Conservation (phyloP, 2,888 invertebrate species). For the Eucera pruinosa region DNA sequence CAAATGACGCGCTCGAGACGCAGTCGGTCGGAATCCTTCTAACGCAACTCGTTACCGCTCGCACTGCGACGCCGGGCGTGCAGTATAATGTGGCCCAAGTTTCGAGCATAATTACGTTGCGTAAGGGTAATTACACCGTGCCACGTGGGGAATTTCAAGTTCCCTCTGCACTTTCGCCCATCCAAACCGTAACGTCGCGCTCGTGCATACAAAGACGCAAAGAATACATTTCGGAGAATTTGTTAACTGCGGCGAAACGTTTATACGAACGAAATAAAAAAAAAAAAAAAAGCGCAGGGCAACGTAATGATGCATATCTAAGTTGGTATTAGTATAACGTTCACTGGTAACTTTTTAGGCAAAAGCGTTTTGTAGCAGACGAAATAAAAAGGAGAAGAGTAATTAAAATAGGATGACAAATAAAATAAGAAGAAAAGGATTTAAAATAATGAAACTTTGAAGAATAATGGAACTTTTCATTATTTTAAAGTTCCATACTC, state of each 20-base stretch:
- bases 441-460: too few relatives aligned
- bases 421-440: too few relatives aligned
- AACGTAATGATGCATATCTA: too few relatives aligned
- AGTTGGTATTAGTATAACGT: not conserved
- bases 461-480: too few relatives aligned
- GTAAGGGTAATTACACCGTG: slow-evolving; percentile 51
- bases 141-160: slow-evolving; percentile 47
- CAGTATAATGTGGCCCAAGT: slow-evolving; percentile 47
- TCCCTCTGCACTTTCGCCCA: slow-evolving; percentile 1
- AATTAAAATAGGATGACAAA: too few relatives aligned
- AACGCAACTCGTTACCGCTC: slow-evolving; percentile 26
- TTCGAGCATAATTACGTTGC: slow-evolving; percentile 54
- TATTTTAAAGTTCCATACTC: too few relatives aligned
- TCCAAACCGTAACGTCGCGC: not conserved
- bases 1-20: slow-evolving; percentile 34
- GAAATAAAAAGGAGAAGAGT: too few relatives aligned
- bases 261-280: not conserved
- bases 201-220: not conserved
- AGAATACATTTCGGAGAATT: not conserved
- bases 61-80: slow-evolving; percentile 4
- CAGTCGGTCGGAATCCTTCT: slow-evolving; percentile 24
- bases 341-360: too few relatives aligned
- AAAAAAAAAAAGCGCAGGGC: too few relatives aligned
- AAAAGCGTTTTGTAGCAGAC: too few relatives aligned
- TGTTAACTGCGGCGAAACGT: not conserved